Evolutionary conservation across 2,113 vertebrate genomes (phyloP), one percentile per base, ranked within the genome.

Genomic region (Protomyctophum bolini): DNA sequence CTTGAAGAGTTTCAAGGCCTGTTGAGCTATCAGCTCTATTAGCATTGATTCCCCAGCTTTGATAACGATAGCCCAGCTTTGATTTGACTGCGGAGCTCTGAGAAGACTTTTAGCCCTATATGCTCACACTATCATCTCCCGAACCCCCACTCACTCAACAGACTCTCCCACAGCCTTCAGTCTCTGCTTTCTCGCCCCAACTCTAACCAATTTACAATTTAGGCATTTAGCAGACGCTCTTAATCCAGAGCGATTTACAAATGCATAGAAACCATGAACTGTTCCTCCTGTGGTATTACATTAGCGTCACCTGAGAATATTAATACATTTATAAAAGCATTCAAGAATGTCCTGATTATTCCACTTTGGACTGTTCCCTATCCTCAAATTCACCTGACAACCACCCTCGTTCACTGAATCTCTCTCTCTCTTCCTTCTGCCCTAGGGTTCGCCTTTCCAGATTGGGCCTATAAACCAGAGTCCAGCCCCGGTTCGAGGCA

Each of bases 401-500:
- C 10, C 52, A n/a, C n/a, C n/a, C 52, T 59, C 6, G 33, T 6
- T 48, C n/a, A 21, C 10, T 56, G 70, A 3, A 62, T 46, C 41
- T 57, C 0, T 4, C 21, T 45, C 49, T 67, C 15, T 12, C 2
- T 66, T 50, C 28, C 11, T 49, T 6, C 58, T 12, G 46, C 68
- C 45, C 8, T 87, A 96, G 96, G 96, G 83, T 95, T 97, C 41
- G 94, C 95, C 76, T 96, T 97, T 87, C 95, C 96, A 0, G 95
- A 97, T 10, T 96, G 96, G 96, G 96, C 96, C 80, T 97, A 96
- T 88, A 97, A 97, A 82, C 93, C 96, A 0, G 96, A 97, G 91
- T 96, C 95, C 0, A 96, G 95, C 88, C 96, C 96, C 0, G 95
- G 96, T 58, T 97, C 95, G 0, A 87, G 96, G 76, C 96, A 97